Conservation (phyloP, 2,888 invertebrate genomes). For the Coelogynopora nodosa region DNA sequence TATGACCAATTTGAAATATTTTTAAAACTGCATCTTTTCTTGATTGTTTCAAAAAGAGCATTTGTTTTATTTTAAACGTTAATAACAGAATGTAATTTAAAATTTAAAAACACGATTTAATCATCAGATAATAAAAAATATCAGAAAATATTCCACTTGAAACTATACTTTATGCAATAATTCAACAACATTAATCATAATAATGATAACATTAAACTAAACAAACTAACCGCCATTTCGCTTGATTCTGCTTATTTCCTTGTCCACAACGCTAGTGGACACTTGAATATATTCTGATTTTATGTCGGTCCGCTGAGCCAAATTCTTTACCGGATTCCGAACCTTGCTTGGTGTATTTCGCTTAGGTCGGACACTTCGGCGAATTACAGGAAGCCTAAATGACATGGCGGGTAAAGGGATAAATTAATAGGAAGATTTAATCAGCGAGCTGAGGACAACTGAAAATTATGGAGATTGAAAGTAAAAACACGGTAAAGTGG, state of each 20-base stretch:
- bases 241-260: neutral
- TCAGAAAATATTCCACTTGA: neutral
- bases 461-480: no score
- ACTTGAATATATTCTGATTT: neutral
- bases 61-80: neutral
- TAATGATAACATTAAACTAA: neutral
- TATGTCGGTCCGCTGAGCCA: neutral
- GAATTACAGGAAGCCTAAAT: neutral
- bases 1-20: no score
- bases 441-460: no score
- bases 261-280: neutral
- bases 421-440: no score
- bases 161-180: neutral
- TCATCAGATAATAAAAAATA: neutral
- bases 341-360: neutral
- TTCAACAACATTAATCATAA: neutral
- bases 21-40: no score
- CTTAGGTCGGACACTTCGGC: neutral
- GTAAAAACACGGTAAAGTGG: no score
- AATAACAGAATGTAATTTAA: neutral
- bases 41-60: no score
- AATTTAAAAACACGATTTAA: neutral
- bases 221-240: neutral
- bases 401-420: no score
- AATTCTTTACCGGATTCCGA: neutral